Percentiles rank a stretch among this genome's conserved stretches.
phyloP scores from a whole-genome alignment of 2,113 vertebrate species.

The Erythrocebus patas region DNA sequence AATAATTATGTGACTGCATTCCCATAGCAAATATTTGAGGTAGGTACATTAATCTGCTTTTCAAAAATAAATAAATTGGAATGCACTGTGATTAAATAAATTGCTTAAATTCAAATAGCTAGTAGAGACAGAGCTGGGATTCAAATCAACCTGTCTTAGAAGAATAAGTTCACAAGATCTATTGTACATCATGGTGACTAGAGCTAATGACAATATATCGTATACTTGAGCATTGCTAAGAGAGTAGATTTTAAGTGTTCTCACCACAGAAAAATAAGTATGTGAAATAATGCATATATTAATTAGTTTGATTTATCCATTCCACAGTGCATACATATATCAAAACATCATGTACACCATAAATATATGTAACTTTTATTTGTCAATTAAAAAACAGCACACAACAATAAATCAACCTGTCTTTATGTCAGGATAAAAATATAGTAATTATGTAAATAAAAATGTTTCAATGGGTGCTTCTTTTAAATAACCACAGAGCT shows the following conservation, averaged over 20 bases:
- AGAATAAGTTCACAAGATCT: background rate
- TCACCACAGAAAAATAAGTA: background rate
- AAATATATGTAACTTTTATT: background rate
- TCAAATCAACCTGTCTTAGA: background rate
- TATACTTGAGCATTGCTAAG: background rate
- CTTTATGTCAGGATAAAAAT: slow-evolving; percentile 40
- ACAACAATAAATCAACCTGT: background rate
- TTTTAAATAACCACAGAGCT: slow-evolving; percentile 31
- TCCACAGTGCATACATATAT: background rate
- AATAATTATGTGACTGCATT: background rate
- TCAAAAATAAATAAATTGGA: background rate
- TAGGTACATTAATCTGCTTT: background rate
- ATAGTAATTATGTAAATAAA: slow-evolving; percentile 25
- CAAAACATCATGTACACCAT: background rate
- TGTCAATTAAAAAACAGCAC: background rate
- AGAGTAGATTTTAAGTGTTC: background rate
- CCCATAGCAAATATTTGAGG: background rate
- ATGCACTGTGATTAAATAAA: background rate
- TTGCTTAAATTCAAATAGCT: background rate
- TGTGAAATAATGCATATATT: background rate
- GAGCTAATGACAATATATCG: background rate
- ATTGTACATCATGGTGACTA: background rate
- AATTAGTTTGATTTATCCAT: background rate
- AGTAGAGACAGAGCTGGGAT: background rate
- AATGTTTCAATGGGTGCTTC: background rate